Evolutionary conservation across 2,113 vertebrate species (phyloP).

Genomic region (Pontoporia blainvillei): DNA sequence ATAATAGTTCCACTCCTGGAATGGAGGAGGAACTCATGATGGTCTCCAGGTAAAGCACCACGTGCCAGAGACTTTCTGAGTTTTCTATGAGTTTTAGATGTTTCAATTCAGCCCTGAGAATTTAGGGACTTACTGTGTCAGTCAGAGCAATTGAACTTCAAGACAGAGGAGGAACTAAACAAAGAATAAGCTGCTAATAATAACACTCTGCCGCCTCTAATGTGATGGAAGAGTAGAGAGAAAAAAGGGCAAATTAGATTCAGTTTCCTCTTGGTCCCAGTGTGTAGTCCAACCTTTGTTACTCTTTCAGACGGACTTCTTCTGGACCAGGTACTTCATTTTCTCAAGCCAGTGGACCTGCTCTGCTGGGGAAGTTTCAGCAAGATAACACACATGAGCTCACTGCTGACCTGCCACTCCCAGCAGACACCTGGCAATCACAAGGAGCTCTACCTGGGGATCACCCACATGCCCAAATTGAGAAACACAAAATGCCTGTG

Average conservation of each 20-base stretch:
- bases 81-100: background rate
- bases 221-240: background rate
- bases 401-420: background rate
- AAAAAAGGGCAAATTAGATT: background rate
- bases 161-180: background rate
- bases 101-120: background rate
- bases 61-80: background rate
- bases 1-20: background rate
- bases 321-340: background rate
- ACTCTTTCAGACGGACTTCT: background rate
- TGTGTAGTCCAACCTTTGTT: background rate
- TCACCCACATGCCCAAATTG: accelerated
- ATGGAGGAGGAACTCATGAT: background rate
- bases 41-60: background rate
- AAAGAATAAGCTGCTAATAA: background rate
- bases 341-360: background rate
- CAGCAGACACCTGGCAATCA: background rate
- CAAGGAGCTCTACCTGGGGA: background rate
- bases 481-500: background rate
- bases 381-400: background rate
- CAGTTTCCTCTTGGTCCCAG: background rate
- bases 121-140: background rate
- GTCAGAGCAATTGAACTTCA: background rate
- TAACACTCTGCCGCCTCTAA: background rate
- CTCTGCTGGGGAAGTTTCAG: background rate